phyloP scores from a whole-genome alignment of 1,140 invertebrate genomes.

The Mycetomoellerius zeteki region DNA sequence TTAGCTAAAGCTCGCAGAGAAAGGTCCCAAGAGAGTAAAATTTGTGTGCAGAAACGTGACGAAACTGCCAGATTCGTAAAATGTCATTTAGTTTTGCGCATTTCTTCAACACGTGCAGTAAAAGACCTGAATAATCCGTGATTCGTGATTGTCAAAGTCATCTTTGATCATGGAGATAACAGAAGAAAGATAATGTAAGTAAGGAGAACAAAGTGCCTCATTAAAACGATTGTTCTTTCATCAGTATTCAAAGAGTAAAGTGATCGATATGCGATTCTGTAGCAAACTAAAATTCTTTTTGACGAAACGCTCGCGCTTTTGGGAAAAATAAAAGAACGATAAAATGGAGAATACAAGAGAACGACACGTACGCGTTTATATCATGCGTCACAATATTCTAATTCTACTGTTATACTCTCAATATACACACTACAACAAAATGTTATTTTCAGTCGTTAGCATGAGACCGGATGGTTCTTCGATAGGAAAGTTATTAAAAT shows the following conservation, averaged over 20 bases:
- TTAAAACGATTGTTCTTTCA: slow-evolving; percentile 27
- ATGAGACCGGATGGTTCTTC: background rate
- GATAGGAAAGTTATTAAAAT: slow-evolving; percentile 4
- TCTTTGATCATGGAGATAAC: background rate
- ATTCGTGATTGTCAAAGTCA: background rate
- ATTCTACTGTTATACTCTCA: background rate
- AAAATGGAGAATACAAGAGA: slow-evolving; percentile 1
- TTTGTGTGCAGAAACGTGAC: background rate
- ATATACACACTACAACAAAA: background rate
- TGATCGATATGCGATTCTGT: background rate
- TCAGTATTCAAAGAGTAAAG: slow-evolving; percentile 5
- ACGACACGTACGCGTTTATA: background rate
- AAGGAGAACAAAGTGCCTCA: slow-evolving; percentile 5
- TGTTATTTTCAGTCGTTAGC: background rate
- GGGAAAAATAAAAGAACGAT: background rate
- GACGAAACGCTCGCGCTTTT: background rate
- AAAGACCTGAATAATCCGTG: slow-evolving; percentile 16
- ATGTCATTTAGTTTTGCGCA: background rate
- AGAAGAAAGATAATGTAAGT: background rate
- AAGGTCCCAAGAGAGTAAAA: background rate
- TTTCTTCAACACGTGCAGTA: background rate
- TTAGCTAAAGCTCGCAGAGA: background rate
- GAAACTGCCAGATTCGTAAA: slow-evolving; percentile 5
- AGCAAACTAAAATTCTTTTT: background rate
- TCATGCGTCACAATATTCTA: background rate